Percentiles rank a stretch among this genome's conserved stretches.
Conservation (phyloP, 2,797 vertebrate genomes). For the Sarcoramphus papa region DNA sequence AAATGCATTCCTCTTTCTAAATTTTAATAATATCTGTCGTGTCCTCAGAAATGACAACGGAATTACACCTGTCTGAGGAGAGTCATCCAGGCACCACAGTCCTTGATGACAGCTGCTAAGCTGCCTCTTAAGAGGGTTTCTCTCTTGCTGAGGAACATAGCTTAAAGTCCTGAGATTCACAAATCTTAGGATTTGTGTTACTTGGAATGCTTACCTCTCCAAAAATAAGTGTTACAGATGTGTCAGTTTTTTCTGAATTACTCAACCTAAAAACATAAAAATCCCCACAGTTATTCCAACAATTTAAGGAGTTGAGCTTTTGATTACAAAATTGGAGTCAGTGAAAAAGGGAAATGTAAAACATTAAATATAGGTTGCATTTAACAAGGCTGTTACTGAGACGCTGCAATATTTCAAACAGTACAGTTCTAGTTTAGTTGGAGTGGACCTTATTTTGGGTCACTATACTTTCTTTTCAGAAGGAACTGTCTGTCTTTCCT, state of each 20-base stretch:
- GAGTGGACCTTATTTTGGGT: neutral
- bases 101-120: neutral
- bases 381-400: neutral
- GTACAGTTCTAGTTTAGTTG: neutral
- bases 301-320: neutral
- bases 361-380: neutral
- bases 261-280: neutral
- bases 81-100: neutral
- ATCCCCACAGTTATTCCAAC: accelerated
- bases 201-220: neutral
- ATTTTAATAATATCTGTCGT: neutral
- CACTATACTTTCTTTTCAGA: neutral
- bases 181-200: neutral
- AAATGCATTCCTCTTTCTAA: neutral
- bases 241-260: neutral
- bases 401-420: neutral
- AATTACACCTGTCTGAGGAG: neutral
- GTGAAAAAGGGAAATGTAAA: neutral
- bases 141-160: neutral
- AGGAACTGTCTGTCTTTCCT: neutral
- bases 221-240: neutral
- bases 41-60: neutral
- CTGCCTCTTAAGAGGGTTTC: neutral
- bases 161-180: neutral
- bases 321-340: neutral